phyloP scores from a whole-genome alignment of 2,888 invertebrate genomes.

The Cheilosia pagana region DNA sequence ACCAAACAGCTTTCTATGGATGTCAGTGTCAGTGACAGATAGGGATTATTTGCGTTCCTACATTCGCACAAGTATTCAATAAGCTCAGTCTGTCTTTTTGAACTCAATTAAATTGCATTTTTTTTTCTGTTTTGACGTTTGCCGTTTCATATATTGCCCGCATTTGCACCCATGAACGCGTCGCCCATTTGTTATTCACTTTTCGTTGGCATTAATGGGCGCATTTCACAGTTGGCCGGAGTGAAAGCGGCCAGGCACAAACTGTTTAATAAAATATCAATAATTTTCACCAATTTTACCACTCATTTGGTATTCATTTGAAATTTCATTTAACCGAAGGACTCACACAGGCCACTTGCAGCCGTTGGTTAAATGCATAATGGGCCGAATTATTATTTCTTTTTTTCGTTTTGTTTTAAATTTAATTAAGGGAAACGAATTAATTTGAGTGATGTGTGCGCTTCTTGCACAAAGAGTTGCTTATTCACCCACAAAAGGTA shows the following conservation, averaged over 20 bases:
- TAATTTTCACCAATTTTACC: constrained; percentile 65
- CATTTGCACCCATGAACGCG: constrained; percentile 49
- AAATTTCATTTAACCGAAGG: constrained; percentile 38
- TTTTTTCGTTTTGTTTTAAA: constrained; percentile 26
- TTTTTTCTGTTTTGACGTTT: constrained; percentile 1
- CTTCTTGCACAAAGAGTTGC: constrained; percentile 20
- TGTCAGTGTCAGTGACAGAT: no score
- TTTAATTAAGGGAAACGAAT: constrained; percentile 63
- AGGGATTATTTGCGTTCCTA: no score
- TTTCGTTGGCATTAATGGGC: constrained; percentile 3
- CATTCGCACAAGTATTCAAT: no score
- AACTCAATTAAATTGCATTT: constrained; percentile 30
- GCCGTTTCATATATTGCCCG: constrained; percentile 24
- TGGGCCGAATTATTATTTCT: not conserved
- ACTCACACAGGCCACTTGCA: constrained; percentile 7
- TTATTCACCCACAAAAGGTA: constrained; percentile 48
- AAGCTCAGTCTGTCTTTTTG: not conserved
- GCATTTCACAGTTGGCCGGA: constrained; percentile 13
- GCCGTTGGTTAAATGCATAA: constrained; percentile 11
- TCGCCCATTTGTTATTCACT: constrained; percentile 30
- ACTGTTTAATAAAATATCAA: constrained; percentile 70
- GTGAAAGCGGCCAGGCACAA: constrained; percentile 64
- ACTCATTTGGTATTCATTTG: constrained; percentile 70
- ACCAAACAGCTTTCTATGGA: no score
- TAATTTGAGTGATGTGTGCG: constrained; percentile 36